Evolutionary conservation across 2,888 invertebrate species (phyloP).

Genomic region (Bombylius discolor): DNA sequence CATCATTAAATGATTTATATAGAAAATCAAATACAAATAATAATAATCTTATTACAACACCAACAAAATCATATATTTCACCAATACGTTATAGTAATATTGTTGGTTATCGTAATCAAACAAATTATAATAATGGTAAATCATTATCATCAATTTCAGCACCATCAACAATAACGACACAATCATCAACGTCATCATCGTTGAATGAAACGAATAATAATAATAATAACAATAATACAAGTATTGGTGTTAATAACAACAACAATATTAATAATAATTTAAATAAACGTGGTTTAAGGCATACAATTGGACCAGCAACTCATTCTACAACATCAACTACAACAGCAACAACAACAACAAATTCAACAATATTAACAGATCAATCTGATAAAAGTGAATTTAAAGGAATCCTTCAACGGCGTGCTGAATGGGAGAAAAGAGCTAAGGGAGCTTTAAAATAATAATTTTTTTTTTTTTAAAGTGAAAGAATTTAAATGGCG

Average conservation of each 20-base stretch:
- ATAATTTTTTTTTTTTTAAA: no score
- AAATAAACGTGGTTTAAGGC: slow-evolving; percentile 7
- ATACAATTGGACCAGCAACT: slow-evolving; percentile 1
- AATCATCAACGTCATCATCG: background rate
- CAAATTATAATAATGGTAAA: slow-evolving; percentile 2
- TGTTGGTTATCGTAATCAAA: slow-evolving; percentile 1
- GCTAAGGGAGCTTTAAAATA: slow-evolving; percentile 49
- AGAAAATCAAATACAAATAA: slow-evolving; percentile 16
- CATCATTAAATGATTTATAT: slow-evolving; percentile 24
- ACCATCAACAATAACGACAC: background rate
- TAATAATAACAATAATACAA: slow-evolving; percentile 19
- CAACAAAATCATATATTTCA: slow-evolving; percentile 13
- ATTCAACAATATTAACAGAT: slow-evolving; percentile 10
- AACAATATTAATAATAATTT: slow-evolving; percentile 15
- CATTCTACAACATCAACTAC: slow-evolving; percentile 10
- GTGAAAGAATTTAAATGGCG: background rate
- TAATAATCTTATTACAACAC: slow-evolving; percentile 13
- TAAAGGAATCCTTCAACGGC: slow-evolving; percentile 59
- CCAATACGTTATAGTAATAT: slow-evolving; percentile 4
- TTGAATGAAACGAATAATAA: slow-evolving; percentile 11
- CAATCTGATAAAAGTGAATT: slow-evolving; percentile 31
- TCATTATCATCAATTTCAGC: background rate
- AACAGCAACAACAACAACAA: slow-evolving; percentile 13
- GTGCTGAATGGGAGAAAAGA: slow-evolving; percentile 66
- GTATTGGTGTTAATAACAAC: slow-evolving; percentile 20